Conservation (phyloP, 2,113 vertebrate genomes). For the Cyrtonyx montezumae region DNA sequence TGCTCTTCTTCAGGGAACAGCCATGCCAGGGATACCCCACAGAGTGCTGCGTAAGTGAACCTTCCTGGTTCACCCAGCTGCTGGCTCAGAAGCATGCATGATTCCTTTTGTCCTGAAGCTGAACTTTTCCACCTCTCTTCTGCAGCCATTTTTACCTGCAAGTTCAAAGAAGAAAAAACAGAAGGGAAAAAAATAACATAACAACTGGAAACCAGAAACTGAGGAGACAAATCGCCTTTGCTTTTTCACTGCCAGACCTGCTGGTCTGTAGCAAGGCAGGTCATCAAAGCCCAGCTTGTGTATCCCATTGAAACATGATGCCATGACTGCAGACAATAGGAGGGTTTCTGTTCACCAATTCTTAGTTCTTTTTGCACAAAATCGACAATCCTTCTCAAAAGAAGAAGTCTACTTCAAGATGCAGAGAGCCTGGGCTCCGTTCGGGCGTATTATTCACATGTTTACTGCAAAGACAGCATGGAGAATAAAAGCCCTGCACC, state of each 20-base stretch:
- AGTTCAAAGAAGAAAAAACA: constrained; percentile 46
- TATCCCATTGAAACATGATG: background rate
- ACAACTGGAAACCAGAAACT: background rate
- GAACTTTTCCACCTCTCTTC: background rate
- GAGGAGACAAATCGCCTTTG: background rate
- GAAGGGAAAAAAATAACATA: background rate
- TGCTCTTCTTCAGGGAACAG: constrained; percentile 87
- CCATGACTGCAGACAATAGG: background rate
- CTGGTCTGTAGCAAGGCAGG: background rate
- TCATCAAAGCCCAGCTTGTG: background rate
- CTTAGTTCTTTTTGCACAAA: background rate
- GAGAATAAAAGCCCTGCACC: background rate
- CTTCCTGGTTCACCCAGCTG: constrained; percentile 82
- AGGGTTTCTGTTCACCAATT: background rate
- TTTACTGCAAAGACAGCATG: background rate
- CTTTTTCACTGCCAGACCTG: background rate
- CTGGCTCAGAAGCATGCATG: background rate
- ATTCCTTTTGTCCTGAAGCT: background rate
- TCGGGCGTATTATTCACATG: background rate
- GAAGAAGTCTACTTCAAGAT: background rate
- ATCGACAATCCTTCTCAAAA: background rate
- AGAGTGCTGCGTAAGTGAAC: constrained; percentile 88
- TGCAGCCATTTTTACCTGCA: constrained; percentile 67
- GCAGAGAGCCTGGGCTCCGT: background rate
- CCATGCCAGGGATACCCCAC: constrained; percentile 83